Percentiles rank a stretch among this genome's conserved stretches.
These are phyloP conservation scores for Xenops minutus DNA, from an alignment of 2,797 vertebrate species.

Conservation along the genomic window DNA sequence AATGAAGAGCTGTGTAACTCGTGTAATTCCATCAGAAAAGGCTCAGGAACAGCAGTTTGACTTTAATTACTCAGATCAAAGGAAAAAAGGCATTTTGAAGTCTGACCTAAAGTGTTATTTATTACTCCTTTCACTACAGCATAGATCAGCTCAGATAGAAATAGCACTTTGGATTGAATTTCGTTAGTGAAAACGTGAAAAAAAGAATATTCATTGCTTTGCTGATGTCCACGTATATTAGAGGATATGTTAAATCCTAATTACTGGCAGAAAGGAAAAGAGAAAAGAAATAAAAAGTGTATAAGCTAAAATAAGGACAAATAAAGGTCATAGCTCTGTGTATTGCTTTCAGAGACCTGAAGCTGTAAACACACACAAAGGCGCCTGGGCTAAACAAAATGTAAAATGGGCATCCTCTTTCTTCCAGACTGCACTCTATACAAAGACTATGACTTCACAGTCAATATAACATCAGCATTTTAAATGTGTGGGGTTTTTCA, in stretches of 20 bases:
- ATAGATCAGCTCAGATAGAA: not conserved
- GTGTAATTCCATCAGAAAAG: constrained; percentile 26
- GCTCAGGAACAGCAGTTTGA: constrained; percentile 5
- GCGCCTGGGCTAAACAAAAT: not conserved
- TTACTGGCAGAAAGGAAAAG: not conserved
- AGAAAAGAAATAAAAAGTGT: not conserved
- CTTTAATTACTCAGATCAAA: constrained; percentile 58
- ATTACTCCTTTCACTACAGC: constrained; percentile 24
- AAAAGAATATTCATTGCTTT: not conserved
- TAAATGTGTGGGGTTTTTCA: not conserved
- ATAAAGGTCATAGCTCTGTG: not conserved
- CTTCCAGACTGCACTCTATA: not conserved
- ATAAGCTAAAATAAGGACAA: constrained; percentile 1
- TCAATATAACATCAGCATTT: not conserved
- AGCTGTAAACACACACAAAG: not conserved
- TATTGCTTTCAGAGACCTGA: not conserved
- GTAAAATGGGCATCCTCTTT: not conserved
- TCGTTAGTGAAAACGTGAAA: not conserved
- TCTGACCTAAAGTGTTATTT: constrained; percentile 46
- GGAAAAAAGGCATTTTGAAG: constrained; percentile 50
- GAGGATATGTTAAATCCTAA: not conserved
- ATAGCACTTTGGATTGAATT: not conserved
- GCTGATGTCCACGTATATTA: not conserved
- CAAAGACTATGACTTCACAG: not conserved
- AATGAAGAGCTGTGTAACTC: constrained; percentile 41